Conservation (phyloP, 2,888 invertebrate species). For the Watsonalla cultraria region DNA sequence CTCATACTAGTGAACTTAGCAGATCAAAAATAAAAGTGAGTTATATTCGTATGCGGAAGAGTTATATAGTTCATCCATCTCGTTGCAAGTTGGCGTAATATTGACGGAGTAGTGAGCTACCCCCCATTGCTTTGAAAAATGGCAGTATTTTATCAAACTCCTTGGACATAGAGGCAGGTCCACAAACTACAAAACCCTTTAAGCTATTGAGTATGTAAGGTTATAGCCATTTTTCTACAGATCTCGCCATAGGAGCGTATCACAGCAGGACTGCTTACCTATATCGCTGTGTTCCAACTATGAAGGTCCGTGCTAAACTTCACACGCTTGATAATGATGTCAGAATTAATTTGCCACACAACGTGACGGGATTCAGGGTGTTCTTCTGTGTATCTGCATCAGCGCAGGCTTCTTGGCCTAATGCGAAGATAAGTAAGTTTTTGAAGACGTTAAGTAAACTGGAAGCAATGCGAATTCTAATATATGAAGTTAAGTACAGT, state of each 20-base stretch:
- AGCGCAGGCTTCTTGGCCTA: slow-evolving; percentile 34
- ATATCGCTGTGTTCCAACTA: slow-evolving; percentile 63
- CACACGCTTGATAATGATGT: slow-evolving; percentile 44
- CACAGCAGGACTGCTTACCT: slow-evolving; percentile 76
- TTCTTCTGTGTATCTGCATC: slow-evolving; percentile 53
- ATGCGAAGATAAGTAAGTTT: slow-evolving; percentile 45
- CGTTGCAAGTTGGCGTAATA: too few relatives aligned
- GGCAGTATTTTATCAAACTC: too few relatives aligned
- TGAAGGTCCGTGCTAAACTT: slow-evolving; percentile 44
- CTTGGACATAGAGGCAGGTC: too few relatives aligned
- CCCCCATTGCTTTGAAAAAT: too few relatives aligned
- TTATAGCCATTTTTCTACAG: slow-evolving; percentile 49
- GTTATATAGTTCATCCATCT: too few relatives aligned
- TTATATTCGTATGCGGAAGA: too few relatives aligned
- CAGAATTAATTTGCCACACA: slow-evolving; percentile 47
- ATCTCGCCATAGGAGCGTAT: slow-evolving; percentile 80
- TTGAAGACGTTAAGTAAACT: not conserved
- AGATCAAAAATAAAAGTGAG: too few relatives aligned
- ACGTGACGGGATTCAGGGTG: slow-evolving; percentile 56
- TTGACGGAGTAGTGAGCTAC: too few relatives aligned
- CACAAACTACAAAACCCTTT: too few relatives aligned
- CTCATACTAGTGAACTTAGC: too few relatives aligned
- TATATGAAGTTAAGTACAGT: too few relatives aligned
- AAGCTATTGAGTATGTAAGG: too few relatives aligned
- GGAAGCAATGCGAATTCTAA: not conserved